Percentiles rank a stretch among this genome's conserved stretches.
phyloP scores from a whole-genome alignment of 2,113 vertebrate species.

The Anhinga rufa region DNA sequence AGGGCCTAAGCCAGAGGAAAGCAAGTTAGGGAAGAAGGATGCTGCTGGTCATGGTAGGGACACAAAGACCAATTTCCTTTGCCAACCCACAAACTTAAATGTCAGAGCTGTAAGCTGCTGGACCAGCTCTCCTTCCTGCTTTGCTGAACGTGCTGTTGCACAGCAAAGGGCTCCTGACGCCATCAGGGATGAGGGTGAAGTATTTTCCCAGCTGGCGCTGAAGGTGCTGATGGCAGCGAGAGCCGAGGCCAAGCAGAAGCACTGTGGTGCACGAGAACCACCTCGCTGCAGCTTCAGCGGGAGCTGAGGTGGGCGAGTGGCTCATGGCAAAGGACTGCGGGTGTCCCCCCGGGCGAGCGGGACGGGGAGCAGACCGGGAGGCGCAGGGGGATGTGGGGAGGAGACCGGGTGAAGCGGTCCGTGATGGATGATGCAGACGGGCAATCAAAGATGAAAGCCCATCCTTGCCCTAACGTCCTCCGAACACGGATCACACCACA shows the following conservation, averaged over 20 bases:
- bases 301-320: accelerated
- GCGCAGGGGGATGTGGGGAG: not conserved
- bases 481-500: not conserved
- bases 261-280: accelerated
- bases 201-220: not conserved
- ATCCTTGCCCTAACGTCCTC: not conserved
- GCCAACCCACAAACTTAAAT: not conserved
- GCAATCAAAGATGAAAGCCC: not conserved
- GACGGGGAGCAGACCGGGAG: not conserved
- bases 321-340: not conserved
- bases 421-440: accelerated
- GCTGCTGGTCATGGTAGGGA: not conserved
- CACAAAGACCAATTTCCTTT: not conserved
- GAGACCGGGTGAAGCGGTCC: accelerated
- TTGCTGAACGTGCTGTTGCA: not conserved
- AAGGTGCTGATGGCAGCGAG: not conserved
- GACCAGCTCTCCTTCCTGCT: not conserved
- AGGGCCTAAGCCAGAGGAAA: not conserved
- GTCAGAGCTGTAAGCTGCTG: not conserved
- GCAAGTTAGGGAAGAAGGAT: not conserved
- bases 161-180: not conserved
- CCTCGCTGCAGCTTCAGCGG: not conserved
- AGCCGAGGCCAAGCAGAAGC: not conserved
- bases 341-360: accelerated
- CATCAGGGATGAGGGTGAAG: not conserved